phyloP scores from a whole-genome alignment of 2,888 invertebrate genomes.

The Phyto melanocephala region DNA sequence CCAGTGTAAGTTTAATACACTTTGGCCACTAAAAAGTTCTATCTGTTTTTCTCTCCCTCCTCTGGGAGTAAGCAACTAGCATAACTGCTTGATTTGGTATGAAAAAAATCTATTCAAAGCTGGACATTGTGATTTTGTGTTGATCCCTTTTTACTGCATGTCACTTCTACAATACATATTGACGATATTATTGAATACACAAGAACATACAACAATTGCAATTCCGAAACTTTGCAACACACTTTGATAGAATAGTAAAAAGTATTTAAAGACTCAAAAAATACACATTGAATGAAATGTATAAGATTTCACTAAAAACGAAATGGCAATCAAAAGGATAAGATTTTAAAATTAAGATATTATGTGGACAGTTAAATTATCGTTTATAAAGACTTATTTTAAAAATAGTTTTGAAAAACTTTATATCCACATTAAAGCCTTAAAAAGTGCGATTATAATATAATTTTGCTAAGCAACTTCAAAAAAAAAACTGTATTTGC shows the following conservation, averaged over 20 bases:
- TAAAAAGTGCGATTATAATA: no score
- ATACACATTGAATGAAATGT: background rate
- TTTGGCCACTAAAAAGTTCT: background rate
- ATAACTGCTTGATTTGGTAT: constrained; percentile 18
- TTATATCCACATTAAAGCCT: no score
- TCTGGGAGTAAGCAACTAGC: background rate
- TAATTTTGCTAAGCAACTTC: no score
- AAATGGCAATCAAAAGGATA: background rate
- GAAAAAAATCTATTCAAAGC: constrained; percentile 7
- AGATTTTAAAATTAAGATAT: no score
- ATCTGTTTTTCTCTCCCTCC: no score
- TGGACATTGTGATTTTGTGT: constrained; percentile 50
- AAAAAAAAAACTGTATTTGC: no score
- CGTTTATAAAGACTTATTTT: no score
- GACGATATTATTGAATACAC: background rate
- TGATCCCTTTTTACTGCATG: constrained; percentile 34
- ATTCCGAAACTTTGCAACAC: background rate
- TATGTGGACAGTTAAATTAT: no score
- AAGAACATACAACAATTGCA: background rate
- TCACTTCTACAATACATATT: constrained; percentile 39
- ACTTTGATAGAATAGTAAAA: background rate
- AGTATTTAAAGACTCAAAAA: background rate
- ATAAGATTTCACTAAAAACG: constrained; percentile 1
- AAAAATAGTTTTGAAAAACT: no score
- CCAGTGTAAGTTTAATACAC: constrained; percentile 24